Percentiles rank a stretch among this genome's conserved stretches.
Evolutionary conservation across 2,888 invertebrate species (phyloP).

Genomic region (Fissipunctia ypsillon): DNA sequence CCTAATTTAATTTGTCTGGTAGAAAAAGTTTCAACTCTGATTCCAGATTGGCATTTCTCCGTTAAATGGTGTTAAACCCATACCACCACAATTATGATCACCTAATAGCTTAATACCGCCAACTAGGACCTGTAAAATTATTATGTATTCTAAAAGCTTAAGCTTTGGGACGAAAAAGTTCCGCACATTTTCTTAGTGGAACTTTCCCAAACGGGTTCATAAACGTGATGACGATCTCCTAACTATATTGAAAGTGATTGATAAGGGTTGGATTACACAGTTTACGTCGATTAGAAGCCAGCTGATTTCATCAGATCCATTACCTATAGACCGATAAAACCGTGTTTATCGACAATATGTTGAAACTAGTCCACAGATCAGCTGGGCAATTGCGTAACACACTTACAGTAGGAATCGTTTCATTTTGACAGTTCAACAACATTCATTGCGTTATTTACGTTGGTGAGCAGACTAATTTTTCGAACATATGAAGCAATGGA

Average conservation of each 20-base stretch:
- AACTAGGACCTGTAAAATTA: neutral
- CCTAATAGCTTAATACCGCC: neutral
- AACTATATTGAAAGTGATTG: constrained; percentile 49
- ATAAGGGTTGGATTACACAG: constrained; percentile 46
- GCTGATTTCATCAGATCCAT: constrained; percentile 50
- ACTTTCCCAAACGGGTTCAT: neutral
- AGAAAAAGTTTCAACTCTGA: constrained; percentile 9
- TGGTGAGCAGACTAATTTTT: too few species aligned
- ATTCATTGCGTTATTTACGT: too few species aligned
- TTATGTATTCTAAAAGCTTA: neutral
- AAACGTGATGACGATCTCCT: constrained; percentile 21
- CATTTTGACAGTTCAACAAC: too few species aligned
- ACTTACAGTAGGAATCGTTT: too few species aligned
- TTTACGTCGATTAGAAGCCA: constrained; percentile 30
- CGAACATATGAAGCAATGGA: too few species aligned
- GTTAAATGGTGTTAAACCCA: neutral
- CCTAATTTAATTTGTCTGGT: neutral
- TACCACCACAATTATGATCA: too few species aligned
- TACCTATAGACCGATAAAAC: constrained; percentile 18
- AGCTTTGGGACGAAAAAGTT: neutral
- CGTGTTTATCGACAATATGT: constrained; percentile 35
- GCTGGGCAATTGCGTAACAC: too few species aligned
- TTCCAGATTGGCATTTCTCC: neutral
- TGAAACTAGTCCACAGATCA: constrained; percentile 26
- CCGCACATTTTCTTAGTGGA: neutral